Conservation (phyloP, 2,797 vertebrate species). For the Toxotes lorentzi region DNA sequence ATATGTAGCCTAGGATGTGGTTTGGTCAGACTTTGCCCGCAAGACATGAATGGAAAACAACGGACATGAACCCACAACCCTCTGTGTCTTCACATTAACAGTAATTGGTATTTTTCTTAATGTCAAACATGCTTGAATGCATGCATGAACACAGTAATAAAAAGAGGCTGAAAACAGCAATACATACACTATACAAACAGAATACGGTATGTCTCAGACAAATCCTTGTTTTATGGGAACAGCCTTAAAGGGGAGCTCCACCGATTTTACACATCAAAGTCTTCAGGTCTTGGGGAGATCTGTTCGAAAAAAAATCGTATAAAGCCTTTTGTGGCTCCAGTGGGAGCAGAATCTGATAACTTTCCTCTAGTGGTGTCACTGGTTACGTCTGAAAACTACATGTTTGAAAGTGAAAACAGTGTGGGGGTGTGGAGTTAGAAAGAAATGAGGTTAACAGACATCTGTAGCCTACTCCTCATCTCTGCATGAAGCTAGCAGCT, state of each 20-base stretch:
- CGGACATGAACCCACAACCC: background rate
- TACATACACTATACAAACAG: background rate
- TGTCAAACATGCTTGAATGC: constrained; percentile 19
- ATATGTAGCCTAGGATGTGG: constrained; percentile 20
- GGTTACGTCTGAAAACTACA: background rate
- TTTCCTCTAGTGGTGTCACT: constrained; percentile 1
- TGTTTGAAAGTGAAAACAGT: background rate
- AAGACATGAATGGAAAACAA: constrained; percentile 54
- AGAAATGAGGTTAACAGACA: background rate
- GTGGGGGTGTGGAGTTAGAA: background rate
- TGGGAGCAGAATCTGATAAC: background rate
- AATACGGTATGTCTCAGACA: background rate
- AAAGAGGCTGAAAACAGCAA: constrained; percentile 20
- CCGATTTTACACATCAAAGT: constrained; percentile 16
- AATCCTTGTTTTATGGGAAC: background rate
- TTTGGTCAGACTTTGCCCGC: constrained; percentile 38
- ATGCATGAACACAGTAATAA: background rate
- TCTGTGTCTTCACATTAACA: constrained; percentile 19
- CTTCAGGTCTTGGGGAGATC: constrained; percentile 5
- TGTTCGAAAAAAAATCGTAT: background rate
- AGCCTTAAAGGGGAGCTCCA: constrained; percentile 12
- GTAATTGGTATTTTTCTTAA: constrained; percentile 54
- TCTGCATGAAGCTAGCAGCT: background rate
- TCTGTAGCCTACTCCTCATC: background rate
- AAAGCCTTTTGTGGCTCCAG: background rate